A percentile compares a stretch with the other conserved stretches of the same genome.
These are phyloP conservation scores for Harlomillsia oculata DNA, from an alignment of 1,140 invertebrate species.

Conservation along the genomic window DNA sequence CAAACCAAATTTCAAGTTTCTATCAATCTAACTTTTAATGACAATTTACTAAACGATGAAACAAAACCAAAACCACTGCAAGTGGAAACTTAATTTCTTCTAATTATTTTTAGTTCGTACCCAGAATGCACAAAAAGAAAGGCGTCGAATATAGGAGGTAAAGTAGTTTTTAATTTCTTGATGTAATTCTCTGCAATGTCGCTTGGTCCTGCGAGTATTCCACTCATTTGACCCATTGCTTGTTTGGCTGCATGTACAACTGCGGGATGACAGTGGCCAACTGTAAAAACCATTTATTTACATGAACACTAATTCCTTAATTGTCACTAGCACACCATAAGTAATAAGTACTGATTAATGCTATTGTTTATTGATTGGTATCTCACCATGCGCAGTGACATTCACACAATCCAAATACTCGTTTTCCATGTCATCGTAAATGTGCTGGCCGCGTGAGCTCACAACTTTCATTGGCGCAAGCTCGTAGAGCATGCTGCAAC, in stretches of 20 bases:
- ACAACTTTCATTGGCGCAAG: slow-evolving; percentile 32
- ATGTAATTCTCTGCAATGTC: slow-evolving; percentile 48
- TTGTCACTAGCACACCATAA: not conserved
- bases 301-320: not conserved
- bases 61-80: no score
- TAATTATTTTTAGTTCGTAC: no score
- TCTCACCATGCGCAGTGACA: slow-evolving; percentile 53
- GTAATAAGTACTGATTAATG: no score
- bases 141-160: slow-evolving; percentile 48
- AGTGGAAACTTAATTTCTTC: no score
- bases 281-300: slow-evolving; percentile 37
- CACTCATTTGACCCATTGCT: slow-evolving; percentile 43
- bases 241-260: slow-evolving; percentile 46
- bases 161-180: slow-evolving; percentile 44
- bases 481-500: slow-evolving; percentile 34
- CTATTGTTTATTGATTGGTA: no score
- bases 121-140: slow-evolving; percentile 55
- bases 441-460: slow-evolving; percentile 45
- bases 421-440: slow-evolving; percentile 50
- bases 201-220: slow-evolving; percentile 36
- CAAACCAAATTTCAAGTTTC: not conserved
- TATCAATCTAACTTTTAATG: not conserved
- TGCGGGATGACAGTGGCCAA: slow-evolving; percentile 52
- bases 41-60: not conserved
- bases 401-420: slow-evolving; percentile 54